A percentile compares a stretch with the other conserved stretches of the same genome.
Conservation (phyloP, 2,113 vertebrate genomes). For the Coryphaenoides rupestris region DNA sequence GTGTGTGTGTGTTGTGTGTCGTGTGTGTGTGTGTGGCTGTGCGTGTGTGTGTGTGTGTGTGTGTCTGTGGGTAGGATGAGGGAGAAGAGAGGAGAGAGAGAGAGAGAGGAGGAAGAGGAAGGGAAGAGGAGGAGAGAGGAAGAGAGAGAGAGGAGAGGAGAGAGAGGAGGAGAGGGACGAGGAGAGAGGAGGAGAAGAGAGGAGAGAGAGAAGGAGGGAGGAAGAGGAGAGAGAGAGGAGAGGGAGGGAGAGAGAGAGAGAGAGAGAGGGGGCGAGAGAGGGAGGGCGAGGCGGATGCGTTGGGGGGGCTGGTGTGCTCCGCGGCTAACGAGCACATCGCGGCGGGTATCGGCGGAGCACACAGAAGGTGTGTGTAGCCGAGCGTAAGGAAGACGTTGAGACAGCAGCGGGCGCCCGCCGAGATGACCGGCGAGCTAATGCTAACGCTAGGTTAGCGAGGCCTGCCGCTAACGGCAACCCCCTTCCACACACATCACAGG, state of each 20-base stretch:
- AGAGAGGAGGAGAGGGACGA: too few relatives aligned
- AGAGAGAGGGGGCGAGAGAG: slow-evolving; percentile 22
- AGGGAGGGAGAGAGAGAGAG: slow-evolving; percentile 31
- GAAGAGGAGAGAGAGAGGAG: background rate
- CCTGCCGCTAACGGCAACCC: slow-evolving; percentile 45
- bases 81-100: too few relatives aligned
- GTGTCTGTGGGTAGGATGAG: too few relatives aligned
- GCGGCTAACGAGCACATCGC: slow-evolving; percentile 61
- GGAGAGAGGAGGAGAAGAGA: background rate
- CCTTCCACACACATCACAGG: slow-evolving; percentile 64
- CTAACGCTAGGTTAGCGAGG: slow-evolving; percentile 66
- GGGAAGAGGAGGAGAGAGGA: too few relatives aligned
- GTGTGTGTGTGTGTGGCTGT: slow-evolving; percentile 15
- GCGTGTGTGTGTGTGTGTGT: slow-evolving; percentile 60
- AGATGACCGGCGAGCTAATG: slow-evolving; percentile 65
- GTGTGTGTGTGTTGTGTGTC: too few relatives aligned
- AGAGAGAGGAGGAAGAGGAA: too few relatives aligned
- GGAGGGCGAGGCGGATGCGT: slow-evolving; percentile 8
- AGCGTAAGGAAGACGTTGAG: slow-evolving; percentile 65
- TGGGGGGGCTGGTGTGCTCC: slow-evolving; percentile 29
- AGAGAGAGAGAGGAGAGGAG: too few relatives aligned
- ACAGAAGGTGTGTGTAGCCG: slow-evolving; percentile 67
- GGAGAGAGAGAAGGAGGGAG: background rate
- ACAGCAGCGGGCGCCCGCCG: slow-evolving; percentile 59
- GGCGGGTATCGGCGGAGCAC: slow-evolving; percentile 43